These are phyloP conservation scores for Hestina assimilis DNA, from an alignment of 1,140 invertebrate genomes.

Conservation along the genomic window DNA sequence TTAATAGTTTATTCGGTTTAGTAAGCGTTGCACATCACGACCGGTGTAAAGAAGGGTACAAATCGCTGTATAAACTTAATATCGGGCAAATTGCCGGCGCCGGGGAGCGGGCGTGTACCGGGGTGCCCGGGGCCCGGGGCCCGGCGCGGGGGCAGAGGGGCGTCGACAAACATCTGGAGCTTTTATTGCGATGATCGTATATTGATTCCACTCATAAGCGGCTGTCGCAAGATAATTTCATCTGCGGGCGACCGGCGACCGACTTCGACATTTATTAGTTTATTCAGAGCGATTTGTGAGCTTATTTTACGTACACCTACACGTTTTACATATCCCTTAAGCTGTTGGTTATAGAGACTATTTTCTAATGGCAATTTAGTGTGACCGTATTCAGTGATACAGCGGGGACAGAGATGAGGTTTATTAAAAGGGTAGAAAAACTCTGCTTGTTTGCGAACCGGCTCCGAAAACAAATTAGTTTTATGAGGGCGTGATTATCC, in stretches of 20 bases:
- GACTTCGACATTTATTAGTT: conserved; percentile 47
- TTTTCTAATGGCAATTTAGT: background rate
- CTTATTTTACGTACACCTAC: conserved; percentile 17
- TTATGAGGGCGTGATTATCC: conserved; percentile 32
- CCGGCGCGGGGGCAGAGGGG: conserved; percentile 19
- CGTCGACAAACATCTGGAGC: conserved; percentile 56
- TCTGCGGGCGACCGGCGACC: conserved; percentile 35
- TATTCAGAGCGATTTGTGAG: conserved; percentile 44
- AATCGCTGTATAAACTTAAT: conserved; percentile 76
- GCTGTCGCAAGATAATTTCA: conserved; percentile 63
- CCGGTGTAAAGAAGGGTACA: conserved; percentile 69
- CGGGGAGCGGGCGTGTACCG: conserved; percentile 35
- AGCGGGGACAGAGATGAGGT: conserved; percentile 17
- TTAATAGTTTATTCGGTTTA: conserved; percentile 6
- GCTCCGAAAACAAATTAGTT: conserved; percentile 29
- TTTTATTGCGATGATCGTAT: conserved; percentile 70
- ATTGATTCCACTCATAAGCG: conserved; percentile 72
- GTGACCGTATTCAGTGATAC: background rate
- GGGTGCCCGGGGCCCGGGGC: conserved; percentile 17
- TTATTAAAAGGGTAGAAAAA: conserved; percentile 33
- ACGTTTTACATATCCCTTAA: background rate
- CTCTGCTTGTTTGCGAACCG: conserved; percentile 21
- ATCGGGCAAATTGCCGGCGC: conserved; percentile 65
- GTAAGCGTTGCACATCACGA: conserved; percentile 27
- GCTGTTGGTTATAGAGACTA: background rate